phyloP scores from a whole-genome alignment of 2,113 vertebrate species.

The Cyanoderma ruficeps region DNA sequence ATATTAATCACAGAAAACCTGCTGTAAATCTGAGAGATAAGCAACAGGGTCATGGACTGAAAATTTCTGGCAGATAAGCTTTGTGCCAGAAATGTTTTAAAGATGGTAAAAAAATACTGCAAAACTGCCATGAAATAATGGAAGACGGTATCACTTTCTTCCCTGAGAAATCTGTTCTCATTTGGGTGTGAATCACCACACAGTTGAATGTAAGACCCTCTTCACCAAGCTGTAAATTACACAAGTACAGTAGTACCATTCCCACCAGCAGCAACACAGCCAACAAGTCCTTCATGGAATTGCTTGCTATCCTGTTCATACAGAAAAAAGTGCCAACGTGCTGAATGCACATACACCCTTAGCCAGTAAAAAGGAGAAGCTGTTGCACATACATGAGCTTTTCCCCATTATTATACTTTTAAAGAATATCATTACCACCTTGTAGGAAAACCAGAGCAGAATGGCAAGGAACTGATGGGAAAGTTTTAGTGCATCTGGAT shows the following conservation, averaged over 20 bases:
- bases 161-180: slow-evolving; percentile 6
- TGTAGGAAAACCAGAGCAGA: not conserved
- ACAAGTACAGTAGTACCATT: not conserved
- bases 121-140: not conserved
- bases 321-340: not conserved
- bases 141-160: not conserved
- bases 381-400: not conserved
- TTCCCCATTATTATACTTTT: not conserved
- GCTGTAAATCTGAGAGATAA: slow-evolving; percentile 22
- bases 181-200: not conserved
- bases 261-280: not conserved
- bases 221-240: not conserved
- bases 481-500: not conserved
- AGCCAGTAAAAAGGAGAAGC: not conserved
- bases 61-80: slow-evolving; percentile 38
- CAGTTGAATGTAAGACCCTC: not conserved
- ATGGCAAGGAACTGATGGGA: not conserved
- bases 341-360: not conserved
- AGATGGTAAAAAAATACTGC: not conserved
- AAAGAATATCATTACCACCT: not conserved
- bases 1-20: slow-evolving; percentile 41
- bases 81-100: slow-evolving; percentile 33
- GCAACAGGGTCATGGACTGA: slow-evolving; percentile 6
- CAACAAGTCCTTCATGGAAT: not conserved
- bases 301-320: not conserved